These are phyloP conservation scores for Linnaemya vulpina DNA, from an alignment of 2,888 invertebrate species.

Conservation along the genomic window DNA sequence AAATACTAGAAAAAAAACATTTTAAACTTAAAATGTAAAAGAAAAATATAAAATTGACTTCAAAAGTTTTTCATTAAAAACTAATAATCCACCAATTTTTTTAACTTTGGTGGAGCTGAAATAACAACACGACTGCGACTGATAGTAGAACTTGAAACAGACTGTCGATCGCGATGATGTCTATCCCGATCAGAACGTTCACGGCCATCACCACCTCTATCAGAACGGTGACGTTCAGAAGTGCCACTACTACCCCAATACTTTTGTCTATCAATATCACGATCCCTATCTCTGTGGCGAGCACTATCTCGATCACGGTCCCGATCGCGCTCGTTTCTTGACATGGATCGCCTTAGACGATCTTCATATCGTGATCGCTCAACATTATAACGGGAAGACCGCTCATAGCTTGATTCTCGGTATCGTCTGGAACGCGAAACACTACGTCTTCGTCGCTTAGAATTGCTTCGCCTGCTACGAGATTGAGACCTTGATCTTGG, in stretches of 20 bases:
- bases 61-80: background rate
- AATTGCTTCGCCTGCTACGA: slow-evolving; percentile 79
- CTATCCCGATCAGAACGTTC: slow-evolving; percentile 66
- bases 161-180: slow-evolving; percentile 69
- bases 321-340: slow-evolving; percentile 67
- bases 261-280: slow-evolving; percentile 69
- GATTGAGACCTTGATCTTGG: slow-evolving; percentile 76
- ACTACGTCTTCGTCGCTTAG: slow-evolving; percentile 77
- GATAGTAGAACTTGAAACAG: slow-evolving; percentile 43
- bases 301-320: slow-evolving; percentile 67
- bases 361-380: slow-evolving; percentile 76
- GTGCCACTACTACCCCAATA: slow-evolving; percentile 54
- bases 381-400: slow-evolving; percentile 71
- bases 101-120: slow-evolving; percentile 81
- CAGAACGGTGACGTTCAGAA: slow-evolving; percentile 56
- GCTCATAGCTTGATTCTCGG: slow-evolving; percentile 74
- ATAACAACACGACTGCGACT: slow-evolving; percentile 80
- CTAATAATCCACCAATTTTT: slow-evolving; percentile 81
- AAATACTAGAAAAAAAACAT: slow-evolving; percentile 15
- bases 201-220: slow-evolving; percentile 70
- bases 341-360: slow-evolving; percentile 73
- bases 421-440: slow-evolving; percentile 73
- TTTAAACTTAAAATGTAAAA: slow-evolving; percentile 35
- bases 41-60: slow-evolving; percentile 17
- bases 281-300: slow-evolving; percentile 66